Evolutionary conservation across 2,113 vertebrate species (phyloP).

Genomic region (Delphinus delphis): DNA sequence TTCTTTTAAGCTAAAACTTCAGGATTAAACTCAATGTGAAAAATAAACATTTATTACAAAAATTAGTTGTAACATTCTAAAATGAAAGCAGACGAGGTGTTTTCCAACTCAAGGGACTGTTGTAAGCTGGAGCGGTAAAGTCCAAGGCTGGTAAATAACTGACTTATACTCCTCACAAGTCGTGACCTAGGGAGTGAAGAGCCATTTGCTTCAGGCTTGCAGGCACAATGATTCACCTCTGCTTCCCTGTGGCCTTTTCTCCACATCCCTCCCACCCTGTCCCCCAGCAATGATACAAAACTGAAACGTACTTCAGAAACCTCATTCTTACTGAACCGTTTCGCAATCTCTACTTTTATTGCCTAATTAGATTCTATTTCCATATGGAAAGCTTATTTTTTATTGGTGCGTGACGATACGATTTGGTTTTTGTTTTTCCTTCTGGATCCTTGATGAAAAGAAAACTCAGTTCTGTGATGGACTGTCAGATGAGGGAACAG

Average conservation of each 20-base stretch:
- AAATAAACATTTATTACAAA: conserved; percentile 71
- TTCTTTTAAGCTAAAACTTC: background rate
- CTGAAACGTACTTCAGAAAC: background rate
- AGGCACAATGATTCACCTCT: background rate
- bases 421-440: background rate
- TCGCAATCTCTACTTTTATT: background rate
- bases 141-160: background rate
- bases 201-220: background rate
- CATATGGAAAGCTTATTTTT: background rate
- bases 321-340: background rate
- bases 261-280: background rate
- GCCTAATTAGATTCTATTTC: background rate
- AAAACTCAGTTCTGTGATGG: background rate
- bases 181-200: background rate
- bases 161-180: background rate
- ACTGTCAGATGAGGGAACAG: background rate
- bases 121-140: background rate
- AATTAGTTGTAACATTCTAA: conserved; percentile 26
- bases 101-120: background rate
- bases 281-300: background rate
- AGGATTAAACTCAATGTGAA: conserved; percentile 45
- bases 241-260: background rate
- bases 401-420: background rate
- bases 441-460: background rate
- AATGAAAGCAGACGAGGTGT: conserved; percentile 33